Base-by-base conservation (phyloP, 2,797 vertebrate genomes). In the Poliocrania exsul region DNA sequence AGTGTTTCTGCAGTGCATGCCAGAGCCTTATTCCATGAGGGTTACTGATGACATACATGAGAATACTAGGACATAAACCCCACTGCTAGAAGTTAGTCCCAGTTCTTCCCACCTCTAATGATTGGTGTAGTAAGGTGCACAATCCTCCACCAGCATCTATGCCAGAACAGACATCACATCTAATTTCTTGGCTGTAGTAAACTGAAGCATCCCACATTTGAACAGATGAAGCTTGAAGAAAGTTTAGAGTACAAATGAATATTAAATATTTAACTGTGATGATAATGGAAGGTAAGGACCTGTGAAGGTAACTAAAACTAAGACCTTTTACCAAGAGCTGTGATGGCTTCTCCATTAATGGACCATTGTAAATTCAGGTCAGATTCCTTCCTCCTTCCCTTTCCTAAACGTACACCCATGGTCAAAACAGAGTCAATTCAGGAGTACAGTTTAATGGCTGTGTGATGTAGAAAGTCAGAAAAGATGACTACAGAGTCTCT, bases 291-390 rank as follows among this genome's bases (percentile, higher is more conserved):
- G 57, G 18, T 70, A 89, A 92, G 79, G 89, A 77, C 29, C 64
- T 53, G 16, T 77, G 71, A 78, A 87, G n/a, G 54, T 85, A 89
- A 92, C 90, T 73, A 86, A 89, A 47, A 24, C 16, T 18, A 67
- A 79, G 37, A 84, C 15, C 26, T 91, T 92, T 84, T 90, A 90
- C 53, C 31, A 60, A 77, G 64, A n/a, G 58, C 66, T 71, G 26
- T 35, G 16, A 64, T 77, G 60, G 78, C 26, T 65, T 88, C 53
- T 66, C 50, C 19, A 25, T 60, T 75, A 86, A 77, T 33, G 37
- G 84, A 56, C 38, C 14, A 79, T 65, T 86, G 28, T 75, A 91
- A 79, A 90, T 86, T 69, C 50, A 92, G 62, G 90, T 82, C 81
- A 88, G 64, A 77, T 77, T 81, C 29, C 44, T 74, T 83, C 42